Conservation (phyloP, 53 echinoderm and acorn worm genomes). For the Stichopus horrens region DNA sequence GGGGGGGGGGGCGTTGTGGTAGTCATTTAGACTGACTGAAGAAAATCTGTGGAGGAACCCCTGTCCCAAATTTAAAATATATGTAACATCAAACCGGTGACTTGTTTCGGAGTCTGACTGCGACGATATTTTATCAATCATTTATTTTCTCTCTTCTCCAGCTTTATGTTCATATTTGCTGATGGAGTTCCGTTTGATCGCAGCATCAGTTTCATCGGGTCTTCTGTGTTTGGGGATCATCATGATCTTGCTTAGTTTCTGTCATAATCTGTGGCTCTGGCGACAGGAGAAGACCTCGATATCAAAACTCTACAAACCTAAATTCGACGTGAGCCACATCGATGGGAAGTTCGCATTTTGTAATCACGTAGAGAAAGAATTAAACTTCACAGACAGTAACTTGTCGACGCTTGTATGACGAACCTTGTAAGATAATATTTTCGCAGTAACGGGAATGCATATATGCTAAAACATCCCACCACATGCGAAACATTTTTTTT, state of each 20-base stretch:
- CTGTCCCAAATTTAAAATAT: no score
- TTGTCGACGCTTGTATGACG: conserved; percentile 38
- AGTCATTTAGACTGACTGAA: no score
- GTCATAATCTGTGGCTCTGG: conserved; percentile 81
- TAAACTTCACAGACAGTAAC: conserved; percentile 31
- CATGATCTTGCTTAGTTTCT: conserved; percentile 76
- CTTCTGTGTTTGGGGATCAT: conserved; percentile 82
- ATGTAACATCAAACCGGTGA: no score
- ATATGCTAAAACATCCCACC: no score
- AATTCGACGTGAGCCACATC: conserved; percentile 30
- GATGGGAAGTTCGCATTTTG: conserved; percentile 39
- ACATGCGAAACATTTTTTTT: no score
- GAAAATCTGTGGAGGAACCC: no score
- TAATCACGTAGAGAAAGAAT: conserved; percentile 34
- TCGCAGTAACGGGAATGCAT: no score
- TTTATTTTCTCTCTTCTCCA: conserved; percentile 33
- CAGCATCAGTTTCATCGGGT: conserved; percentile 71
- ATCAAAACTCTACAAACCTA: conserved; percentile 17
- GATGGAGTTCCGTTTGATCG: conserved; percentile 78
- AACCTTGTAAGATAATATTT: not conserved
- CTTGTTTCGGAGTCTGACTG: no score
- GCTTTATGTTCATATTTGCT: conserved; percentile 62
- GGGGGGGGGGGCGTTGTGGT: no score
- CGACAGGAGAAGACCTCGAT: conserved; percentile 58
- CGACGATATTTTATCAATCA: not conserved